Evolutionary conservation across 2,888 invertebrate species (phyloP), one percentile per base, ranked within the genome.

Genomic region (Diaperis boleti): DNA sequence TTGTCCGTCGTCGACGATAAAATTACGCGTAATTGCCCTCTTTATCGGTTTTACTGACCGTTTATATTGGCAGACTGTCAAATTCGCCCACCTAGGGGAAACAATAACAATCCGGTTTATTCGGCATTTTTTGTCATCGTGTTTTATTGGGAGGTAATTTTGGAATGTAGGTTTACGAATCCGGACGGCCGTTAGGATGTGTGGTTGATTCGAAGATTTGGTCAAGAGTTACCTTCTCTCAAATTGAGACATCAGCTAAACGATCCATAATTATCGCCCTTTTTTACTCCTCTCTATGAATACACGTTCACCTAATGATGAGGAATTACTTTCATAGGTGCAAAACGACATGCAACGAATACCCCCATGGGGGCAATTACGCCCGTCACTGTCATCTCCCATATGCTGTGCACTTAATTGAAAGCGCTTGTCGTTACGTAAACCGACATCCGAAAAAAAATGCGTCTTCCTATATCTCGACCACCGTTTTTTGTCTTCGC

Each of bases 1-100:
- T 7, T n/a, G 39, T 39, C 39, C 39, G 39, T 39, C 39, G 7
- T 39, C 39, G 39, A 33, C 33, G 33, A 33, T 33, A 13, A 10
- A 33, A 33, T 33, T 33, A 33, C 33, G 13, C n/a, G 11, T 33
- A 33, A 33, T 33, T 33, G 33, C 33, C 11, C 11, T 33, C 33
- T 33, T 33, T 33, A 33, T 33, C 33, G 33, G 8, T 7, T 33
- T 33, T 33, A 33, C 10, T 33, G 33, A 13, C n/a, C 33, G 11
- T 33, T 5, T 33, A 11, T 33, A 33, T 33, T 33, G 33, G 33
- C 33, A 33, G 11, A 13, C 11, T 13, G 33, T 33, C 33, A 33
- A 33, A 33, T 2, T n/a, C n/a, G 26, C 6, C 26, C 8, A 26
- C 1, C 26, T 26, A 26, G n/a, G 8, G 26, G n/a, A 26, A 26